Evolutionary conservation across 2,888 invertebrate genomes (phyloP).

Genomic region (Cylindroiulus punctatus): DNA sequence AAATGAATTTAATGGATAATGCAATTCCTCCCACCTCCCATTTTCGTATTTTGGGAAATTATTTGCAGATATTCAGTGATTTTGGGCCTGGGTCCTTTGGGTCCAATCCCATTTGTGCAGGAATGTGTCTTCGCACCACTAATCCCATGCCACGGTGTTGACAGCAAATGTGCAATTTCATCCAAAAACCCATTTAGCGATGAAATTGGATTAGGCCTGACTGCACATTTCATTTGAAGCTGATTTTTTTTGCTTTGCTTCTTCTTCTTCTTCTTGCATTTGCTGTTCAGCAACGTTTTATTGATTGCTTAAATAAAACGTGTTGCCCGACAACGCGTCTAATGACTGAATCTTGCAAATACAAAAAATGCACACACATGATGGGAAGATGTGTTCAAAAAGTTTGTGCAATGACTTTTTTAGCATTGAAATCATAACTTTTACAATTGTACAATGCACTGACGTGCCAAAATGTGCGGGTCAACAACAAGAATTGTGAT

Average conservation of each 20-base stretch:
- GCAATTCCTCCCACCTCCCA: not conserved
- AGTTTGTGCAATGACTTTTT: too few relatives aligned
- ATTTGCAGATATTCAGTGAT: not conserved
- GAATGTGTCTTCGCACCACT: not conserved
- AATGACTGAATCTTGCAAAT: not conserved
- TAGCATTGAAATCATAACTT: too few relatives aligned
- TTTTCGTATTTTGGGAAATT: not conserved
- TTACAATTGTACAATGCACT: too few relatives aligned
- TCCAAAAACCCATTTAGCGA: constrained; percentile 2
- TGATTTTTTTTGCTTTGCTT: not conserved
- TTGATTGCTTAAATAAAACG: constrained; percentile 8
- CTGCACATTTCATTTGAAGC: not conserved
- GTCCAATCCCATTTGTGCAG: not conserved
- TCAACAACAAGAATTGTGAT: too few relatives aligned
- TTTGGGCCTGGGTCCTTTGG: not conserved
- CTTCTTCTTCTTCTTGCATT: not conserved
- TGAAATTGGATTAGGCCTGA: constrained; percentile 18
- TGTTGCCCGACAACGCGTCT: not conserved
- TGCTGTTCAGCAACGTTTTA: not conserved
- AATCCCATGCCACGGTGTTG: not conserved
- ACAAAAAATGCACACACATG: too few relatives aligned
- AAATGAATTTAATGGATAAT: not conserved
- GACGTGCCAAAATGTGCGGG: too few relatives aligned
- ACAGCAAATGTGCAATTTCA: constrained; percentile 18
- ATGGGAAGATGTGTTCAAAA: too few relatives aligned